These are phyloP conservation scores for Ischnura elegans DNA, from an alignment of 2,888 invertebrate genomes.

Conservation along the genomic window DNA sequence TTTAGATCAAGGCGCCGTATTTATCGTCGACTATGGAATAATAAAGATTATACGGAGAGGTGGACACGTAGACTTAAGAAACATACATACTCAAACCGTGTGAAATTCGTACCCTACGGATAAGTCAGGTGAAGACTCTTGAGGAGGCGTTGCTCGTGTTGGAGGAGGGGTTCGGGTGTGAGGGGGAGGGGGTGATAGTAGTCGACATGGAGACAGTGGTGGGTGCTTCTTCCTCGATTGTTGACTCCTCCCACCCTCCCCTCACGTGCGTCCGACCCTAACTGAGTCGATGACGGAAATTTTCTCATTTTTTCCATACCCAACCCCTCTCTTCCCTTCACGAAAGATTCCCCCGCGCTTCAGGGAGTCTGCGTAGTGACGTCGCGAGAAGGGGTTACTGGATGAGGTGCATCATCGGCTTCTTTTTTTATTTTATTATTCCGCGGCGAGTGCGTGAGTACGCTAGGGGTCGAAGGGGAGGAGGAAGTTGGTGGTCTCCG, in stretches of 20 bases:
- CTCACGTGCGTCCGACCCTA: not conserved
- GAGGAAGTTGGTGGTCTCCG: not conserved
- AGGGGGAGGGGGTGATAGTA: no score
- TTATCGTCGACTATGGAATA: no score
- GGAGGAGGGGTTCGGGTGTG: not conserved
- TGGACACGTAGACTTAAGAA: no score
- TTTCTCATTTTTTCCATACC: not conserved
- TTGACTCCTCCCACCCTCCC: not conserved
- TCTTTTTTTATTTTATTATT: not conserved
- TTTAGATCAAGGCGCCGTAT: no score
- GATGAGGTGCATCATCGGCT: not conserved
- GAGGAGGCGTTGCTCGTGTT: not conserved
- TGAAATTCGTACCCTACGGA: not conserved
- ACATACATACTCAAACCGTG: no score
- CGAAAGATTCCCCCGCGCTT: not conserved
- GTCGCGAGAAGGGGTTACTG: not conserved
- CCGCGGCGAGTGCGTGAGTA: not conserved
- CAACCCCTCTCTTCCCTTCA: not conserved
- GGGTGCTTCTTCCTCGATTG: not conserved
- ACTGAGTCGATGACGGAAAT: not conserved
- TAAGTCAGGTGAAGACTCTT: not conserved
- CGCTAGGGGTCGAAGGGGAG: not conserved
- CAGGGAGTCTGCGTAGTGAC: slow-evolving; percentile 34
- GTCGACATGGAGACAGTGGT: not conserved
- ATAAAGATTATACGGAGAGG: no score